Evolutionary conservation across 2,888 invertebrate species (phyloP).

Genomic region (Tenthredo amoena): DNA sequence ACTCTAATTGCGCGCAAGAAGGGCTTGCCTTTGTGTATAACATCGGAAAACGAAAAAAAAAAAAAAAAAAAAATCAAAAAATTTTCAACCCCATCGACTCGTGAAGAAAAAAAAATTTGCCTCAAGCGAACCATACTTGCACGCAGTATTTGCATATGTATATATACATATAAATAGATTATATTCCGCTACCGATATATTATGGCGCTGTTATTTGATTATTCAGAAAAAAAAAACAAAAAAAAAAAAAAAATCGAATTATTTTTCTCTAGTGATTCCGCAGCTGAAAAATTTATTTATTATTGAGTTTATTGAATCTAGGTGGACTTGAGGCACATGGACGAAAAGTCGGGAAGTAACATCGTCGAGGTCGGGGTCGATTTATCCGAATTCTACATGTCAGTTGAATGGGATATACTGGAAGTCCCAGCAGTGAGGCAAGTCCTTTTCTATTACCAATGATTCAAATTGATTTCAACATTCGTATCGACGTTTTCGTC

Average conservation of each 20-base stretch:
- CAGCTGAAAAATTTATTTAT: background rate
- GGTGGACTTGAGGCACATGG: constrained; percentile 96
- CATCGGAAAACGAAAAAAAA: background rate
- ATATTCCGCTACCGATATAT: background rate
- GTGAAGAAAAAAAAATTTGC: background rate
- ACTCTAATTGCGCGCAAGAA: background rate
- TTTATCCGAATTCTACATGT: constrained; percentile 98
- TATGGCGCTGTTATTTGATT: no score
- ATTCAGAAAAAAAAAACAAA: background rate
- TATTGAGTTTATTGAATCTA: constrained; percentile 71
- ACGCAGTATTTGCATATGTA: background rate
- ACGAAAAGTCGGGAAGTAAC: constrained; percentile 93
- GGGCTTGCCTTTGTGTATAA: background rate
- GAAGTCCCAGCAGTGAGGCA: constrained; percentile 96
- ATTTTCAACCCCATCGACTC: background rate
- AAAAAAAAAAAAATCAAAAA: background rate
- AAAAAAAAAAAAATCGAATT: background rate
- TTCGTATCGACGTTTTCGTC: background rate
- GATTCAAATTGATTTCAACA: background rate
- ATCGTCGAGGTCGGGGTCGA: constrained; percentile 97
- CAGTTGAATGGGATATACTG: constrained; percentile 99
- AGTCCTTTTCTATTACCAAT: constrained; percentile 64
- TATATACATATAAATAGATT: background rate
- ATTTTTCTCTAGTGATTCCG: background rate
- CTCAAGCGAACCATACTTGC: background rate